Conservation (phyloP, 2,888 invertebrate genomes). For the Troilus luridus region DNA sequence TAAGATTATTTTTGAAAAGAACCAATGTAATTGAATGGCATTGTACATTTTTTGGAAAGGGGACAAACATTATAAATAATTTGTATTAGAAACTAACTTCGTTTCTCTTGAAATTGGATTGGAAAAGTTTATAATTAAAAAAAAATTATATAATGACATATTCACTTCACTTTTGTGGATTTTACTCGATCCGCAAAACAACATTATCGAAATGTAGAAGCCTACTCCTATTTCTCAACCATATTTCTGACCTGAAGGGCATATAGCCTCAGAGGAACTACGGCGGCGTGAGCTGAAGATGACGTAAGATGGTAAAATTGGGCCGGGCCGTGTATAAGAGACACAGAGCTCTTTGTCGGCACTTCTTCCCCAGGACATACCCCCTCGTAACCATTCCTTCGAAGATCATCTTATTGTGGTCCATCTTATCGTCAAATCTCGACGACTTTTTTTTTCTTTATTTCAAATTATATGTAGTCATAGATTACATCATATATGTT, state of each 20-base stretch:
- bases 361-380: background rate
- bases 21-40: too few species aligned
- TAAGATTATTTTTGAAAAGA: too few species aligned
- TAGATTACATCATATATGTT: conserved; percentile 17
- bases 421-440: background rate
- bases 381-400: background rate
- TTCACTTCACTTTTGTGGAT: background rate
- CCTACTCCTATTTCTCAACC: background rate
- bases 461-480: conserved; percentile 30
- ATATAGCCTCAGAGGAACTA: background rate
- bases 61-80: too few species aligned
- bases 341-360: conserved; percentile 39
- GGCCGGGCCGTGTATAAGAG: background rate
- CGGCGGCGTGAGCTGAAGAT: background rate
- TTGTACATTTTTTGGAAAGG: too few species aligned
- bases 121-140: too few species aligned
- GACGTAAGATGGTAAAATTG: conserved; percentile 33
- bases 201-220: background rate
- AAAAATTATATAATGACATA: too few species aligned
- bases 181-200: background rate
- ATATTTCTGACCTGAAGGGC: background rate
- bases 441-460: background rate
- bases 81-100: too few species aligned
- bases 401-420: background rate
- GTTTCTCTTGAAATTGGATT: too few species aligned